Conservation (phyloP, 2,797 vertebrate genomes). For the Remorina albescens region DNA sequence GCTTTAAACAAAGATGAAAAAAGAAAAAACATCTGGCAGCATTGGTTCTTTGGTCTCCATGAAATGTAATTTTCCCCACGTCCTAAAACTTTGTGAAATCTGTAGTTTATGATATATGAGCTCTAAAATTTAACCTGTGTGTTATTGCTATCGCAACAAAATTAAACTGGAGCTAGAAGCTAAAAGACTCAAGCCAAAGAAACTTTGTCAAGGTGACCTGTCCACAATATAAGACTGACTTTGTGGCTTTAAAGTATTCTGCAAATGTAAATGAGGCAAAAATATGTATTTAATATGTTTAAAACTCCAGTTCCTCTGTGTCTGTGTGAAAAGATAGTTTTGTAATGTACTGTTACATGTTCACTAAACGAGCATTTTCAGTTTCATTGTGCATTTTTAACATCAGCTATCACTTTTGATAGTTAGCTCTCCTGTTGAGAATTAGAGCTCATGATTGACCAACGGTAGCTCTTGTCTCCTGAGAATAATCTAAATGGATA, state of each 20-base stretch:
- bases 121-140: constrained; percentile 20
- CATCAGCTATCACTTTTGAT: constrained; percentile 2
- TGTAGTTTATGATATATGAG: background rate
- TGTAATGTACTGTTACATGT: background rate
- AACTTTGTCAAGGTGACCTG: constrained; percentile 5
- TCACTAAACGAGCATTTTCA: constrained; percentile 44
- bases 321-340: constrained; percentile 7
- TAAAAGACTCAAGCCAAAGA: constrained; percentile 25
- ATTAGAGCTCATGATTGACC: constrained; percentile 9
- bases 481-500: constrained; percentile 46
- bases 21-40: constrained; percentile 24
- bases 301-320: constrained; percentile 19
- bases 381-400: constrained; percentile 38
- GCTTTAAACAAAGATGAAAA: constrained; percentile 32
- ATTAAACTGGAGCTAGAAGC: constrained; percentile 2
- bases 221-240: constrained; percentile 17
- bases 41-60: constrained; percentile 72
- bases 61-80: constrained; percentile 38
- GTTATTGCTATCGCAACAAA: constrained; percentile 10
- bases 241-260: constrained; percentile 8
- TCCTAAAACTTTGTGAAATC: constrained; percentile 23
- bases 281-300: constrained; percentile 33
- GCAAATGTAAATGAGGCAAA: constrained; percentile 4
- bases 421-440: constrained; percentile 12
- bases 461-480: constrained; percentile 26